These are phyloP conservation scores for Drosophila aff. DNA, from an alignment of 1,140 invertebrate genomes.

Conservation along the genomic window DNA sequence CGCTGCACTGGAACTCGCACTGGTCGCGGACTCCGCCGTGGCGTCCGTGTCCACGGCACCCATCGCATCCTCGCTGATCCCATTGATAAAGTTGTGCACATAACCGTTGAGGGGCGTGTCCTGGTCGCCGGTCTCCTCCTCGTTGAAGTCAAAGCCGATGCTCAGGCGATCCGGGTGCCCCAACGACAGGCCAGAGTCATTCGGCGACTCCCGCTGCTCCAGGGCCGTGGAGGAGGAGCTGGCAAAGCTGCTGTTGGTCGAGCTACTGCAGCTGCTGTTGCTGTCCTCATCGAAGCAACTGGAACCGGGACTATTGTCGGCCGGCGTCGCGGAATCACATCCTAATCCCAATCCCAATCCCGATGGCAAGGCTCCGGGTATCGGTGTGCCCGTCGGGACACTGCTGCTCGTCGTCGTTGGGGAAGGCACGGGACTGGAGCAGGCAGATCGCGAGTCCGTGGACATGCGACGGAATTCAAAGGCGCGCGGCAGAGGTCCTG, in stretches of 20 bases:
- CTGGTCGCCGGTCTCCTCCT: conserved; percentile 73
- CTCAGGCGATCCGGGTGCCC: conserved; percentile 49
- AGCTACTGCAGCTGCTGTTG: conserved; percentile 27
- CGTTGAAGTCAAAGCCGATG: conserved; percentile 64
- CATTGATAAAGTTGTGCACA: conserved; percentile 84
- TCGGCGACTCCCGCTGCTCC: conserved; percentile 6
- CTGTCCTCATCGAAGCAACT: conserved; percentile 73
- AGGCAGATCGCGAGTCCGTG: conserved; percentile 51
- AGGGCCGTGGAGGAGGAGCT: conserved; percentile 12
- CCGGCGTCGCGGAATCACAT: conserved; percentile 10
- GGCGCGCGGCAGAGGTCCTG: conserved; percentile 92
- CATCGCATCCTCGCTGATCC: conserved; percentile 66
- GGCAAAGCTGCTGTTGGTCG: conserved; percentile 14
- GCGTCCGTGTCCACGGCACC: conserved; percentile 32
- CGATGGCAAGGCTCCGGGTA: neutral
- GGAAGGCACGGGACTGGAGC: conserved; percentile 79
- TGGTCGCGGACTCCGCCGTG: too few species aligned
- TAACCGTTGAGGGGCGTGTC: conserved; percentile 76
- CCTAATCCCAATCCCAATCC: neutral
- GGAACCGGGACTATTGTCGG: neutral
- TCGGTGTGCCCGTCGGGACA: conserved; percentile 1
- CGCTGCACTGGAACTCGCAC: neutral
- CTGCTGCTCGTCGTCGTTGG: conserved; percentile 66
- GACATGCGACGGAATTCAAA: conserved; percentile 87
- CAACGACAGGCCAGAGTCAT: conserved; percentile 50